These are phyloP conservation scores for Metopia argyrocephala DNA, from an alignment of 2,888 invertebrate genomes.

Conservation along the genomic window DNA sequence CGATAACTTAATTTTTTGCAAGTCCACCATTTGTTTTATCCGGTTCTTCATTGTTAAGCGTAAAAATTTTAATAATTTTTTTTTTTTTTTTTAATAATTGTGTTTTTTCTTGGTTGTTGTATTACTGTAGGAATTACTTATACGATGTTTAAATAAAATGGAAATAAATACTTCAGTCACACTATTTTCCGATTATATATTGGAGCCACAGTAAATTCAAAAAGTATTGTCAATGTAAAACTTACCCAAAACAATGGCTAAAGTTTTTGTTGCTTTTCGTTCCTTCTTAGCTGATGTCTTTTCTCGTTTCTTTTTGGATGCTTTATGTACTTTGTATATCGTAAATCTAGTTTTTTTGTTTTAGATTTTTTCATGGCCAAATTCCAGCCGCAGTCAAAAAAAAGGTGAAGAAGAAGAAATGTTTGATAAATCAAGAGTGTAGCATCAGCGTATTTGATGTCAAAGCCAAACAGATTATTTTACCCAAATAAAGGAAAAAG, in stretches of 20 bases:
- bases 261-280: conserved; percentile 97
- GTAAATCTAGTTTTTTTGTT: conserved; percentile 83
- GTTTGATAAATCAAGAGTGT: too few relatives aligned
- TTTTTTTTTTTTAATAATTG: too few relatives aligned
- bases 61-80: too few relatives aligned
- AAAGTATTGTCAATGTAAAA: conserved; percentile 58
- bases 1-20: too few relatives aligned
- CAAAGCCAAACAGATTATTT: conserved; percentile 39
- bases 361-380: not conserved
- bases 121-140: too few relatives aligned
- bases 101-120: too few relatives aligned
- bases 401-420: not conserved
- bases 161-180: too few relatives aligned
- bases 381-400: too few relatives aligned
- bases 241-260: conserved; percentile 98
- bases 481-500: conserved; percentile 10
- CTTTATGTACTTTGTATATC: conserved; percentile 95
- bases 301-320: conserved; percentile 95
- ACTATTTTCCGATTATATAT: not conserved
- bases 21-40: too few relatives aligned
- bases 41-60: too few relatives aligned
- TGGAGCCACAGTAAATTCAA: not conserved
- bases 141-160: too few relatives aligned
- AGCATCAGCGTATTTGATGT: conserved; percentile 25
- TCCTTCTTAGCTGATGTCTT: conserved; percentile 96